Evolutionary conservation across 2,888 invertebrate species (phyloP), one percentile per base, ranked within the genome.

Genomic region (Philhelius pedissequus): DNA sequence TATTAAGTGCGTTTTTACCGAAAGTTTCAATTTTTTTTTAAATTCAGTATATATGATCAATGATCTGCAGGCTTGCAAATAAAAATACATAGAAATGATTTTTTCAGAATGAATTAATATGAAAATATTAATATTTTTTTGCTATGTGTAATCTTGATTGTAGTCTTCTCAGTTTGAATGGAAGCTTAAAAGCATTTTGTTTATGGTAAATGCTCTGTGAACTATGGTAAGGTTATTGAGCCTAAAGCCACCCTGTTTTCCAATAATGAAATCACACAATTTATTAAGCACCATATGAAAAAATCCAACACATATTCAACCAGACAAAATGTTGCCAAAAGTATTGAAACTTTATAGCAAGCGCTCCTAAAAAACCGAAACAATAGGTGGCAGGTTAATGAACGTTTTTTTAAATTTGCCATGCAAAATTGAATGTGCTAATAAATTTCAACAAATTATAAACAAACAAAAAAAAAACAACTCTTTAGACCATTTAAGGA

Each of bases 261-360:
- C 75, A 76, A 76, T 58, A 76, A 76, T 76, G 58, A 58, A 30
- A 68, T 58, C 66, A 58, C 11, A 27, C 11, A 30, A 30, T 62
- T 43, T 43, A 60, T 11, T 68, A 68, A 76, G 58, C 50, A 40
- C 40, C 30, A 9, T 50, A 48, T 11, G 15, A 68, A 60, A 60
- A 22, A 3, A 3, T n/a, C n/a, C 4, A 4, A n/a, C 27, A 52
- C 8, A 43, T 43, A 20, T 20, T 9, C 15, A 45, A 22, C 15
- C 43, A 43, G 32, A 32, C 45, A 38, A 75, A 52, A 56, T 20
- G 56, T 75, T 56, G 48, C 54, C 56, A 1, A 58, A 58, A 15
- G 58, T n/a, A 38, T 58, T 38, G 4, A 22, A 35, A 58, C 4
- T 25, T n/a, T 22, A 13, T 5, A 3, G 15, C 22, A 25, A 8